Evolutionary conservation across 2,797 vertebrate species (phyloP), one percentile per base, ranked within the genome.

Genomic region (Coregonus ussuriensis): DNA sequence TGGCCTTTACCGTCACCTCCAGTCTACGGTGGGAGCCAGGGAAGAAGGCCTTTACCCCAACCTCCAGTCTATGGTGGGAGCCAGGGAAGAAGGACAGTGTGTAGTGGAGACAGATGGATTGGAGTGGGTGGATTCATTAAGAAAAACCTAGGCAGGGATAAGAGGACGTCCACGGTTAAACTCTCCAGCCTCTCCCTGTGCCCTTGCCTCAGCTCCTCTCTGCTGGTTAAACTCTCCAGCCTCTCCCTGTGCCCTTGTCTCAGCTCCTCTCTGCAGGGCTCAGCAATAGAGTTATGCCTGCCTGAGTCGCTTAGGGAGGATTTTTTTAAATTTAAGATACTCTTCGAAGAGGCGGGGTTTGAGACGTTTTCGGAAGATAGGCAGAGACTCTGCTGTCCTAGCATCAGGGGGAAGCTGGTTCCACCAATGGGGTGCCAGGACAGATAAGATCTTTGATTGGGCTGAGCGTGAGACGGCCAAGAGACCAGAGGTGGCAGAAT

Each of bases 91-190:
- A 76, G 79, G 81, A 84, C 18, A 62, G 72, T 80, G 9, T 16
- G 82, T 67, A 78, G 79, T 41, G 37, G 37, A 41, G 37, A 2
- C 37, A 87, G 86, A 89, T 88, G 84, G 85, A 91, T 85, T 77
- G 87, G 78, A 85, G 87, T 85, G 88, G 87, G 89, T 82, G 78
- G 88, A 89, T 88, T 91, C 87, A 85, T 90, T 86, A 90, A 88
- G 80, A 87, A 74, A 74, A 53, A 63, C 52, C 51, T 3, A 16
- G 33, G 16, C 82, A 74, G 62, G 85, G 80, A 85, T 85, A 35
- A 15, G 3, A 16, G 81, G 82, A 88, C 74, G 74, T 82, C 47
- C 74, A 79, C 7, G 7, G 33, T 15, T 25, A 59, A 41, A 41
- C 74, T 4, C 47, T 51, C 59, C 18, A 51, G 31, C 53, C 33